Percentiles rank a stretch among this genome's conserved stretches.
phyloP scores from a whole-genome alignment of 2,113 vertebrate genomes.

The Piprites chloris region DNA sequence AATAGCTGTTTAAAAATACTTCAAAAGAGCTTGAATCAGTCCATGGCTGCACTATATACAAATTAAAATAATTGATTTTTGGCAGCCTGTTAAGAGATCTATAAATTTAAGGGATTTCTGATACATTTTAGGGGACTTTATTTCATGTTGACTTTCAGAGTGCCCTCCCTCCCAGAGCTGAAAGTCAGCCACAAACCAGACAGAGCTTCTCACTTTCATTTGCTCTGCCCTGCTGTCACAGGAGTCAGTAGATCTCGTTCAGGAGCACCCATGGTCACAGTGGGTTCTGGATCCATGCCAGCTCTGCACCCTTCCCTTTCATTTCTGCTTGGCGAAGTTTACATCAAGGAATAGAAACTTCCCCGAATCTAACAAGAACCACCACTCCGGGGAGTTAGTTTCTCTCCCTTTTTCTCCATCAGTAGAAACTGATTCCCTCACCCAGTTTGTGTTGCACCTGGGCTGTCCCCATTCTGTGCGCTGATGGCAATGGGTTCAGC shows the following conservation, averaged over 20 bases:
- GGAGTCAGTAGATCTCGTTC: not conserved
- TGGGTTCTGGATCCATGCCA: not conserved
- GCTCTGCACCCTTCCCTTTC: not conserved
- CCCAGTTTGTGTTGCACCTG: slow-evolving; percentile 66
- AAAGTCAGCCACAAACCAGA: slow-evolving; percentile 35
- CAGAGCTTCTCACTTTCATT: not conserved
- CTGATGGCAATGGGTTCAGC: slow-evolving; percentile 69
- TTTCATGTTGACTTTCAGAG: slow-evolving; percentile 31
- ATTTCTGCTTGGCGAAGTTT: not conserved
- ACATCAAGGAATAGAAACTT: not conserved
- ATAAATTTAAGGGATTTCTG: slow-evolving; percentile 67
- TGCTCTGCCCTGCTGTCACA: not conserved
- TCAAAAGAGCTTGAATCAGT: slow-evolving; percentile 64
- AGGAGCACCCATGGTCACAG: not conserved
- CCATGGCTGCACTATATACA: slow-evolving; percentile 50
- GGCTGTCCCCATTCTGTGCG: slow-evolving; percentile 63
- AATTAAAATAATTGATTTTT: slow-evolving; percentile 72
- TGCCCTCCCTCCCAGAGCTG: slow-evolving; percentile 1
- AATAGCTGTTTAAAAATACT: slow-evolving; percentile 61
- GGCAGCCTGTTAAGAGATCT: slow-evolving; percentile 59
- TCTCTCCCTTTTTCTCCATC: slow-evolving; percentile 10
- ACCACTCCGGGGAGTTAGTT: not conserved
- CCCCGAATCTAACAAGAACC: not conserved
- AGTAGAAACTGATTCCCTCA: slow-evolving; percentile 19
- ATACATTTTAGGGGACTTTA: slow-evolving; percentile 38